A percentile compares a stretch with the other conserved stretches of the same genome.
Conservation (phyloP, 2,797 vertebrate genomes). For the Urophycis tenuis region DNA sequence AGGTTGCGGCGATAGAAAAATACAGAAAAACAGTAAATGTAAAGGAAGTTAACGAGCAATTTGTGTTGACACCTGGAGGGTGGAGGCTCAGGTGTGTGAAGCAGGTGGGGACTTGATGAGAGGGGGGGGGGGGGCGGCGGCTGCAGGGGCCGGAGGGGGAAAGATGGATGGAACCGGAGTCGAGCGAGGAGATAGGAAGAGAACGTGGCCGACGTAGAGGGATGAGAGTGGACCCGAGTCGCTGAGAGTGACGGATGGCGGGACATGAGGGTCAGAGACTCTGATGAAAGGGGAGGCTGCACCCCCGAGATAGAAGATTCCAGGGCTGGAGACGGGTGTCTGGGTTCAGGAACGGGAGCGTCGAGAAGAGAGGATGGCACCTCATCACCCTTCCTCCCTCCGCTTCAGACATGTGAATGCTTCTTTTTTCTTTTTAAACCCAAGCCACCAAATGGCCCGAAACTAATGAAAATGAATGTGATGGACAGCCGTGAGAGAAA, state of each 20-base stretch:
- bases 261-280: slow-evolving; percentile 22
- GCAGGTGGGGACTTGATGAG: not conserved
- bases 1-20: not conserved
- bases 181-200: slow-evolving; percentile 24
- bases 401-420: not conserved
- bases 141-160: not conserved
- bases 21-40: not conserved
- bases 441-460: not conserved
- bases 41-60: not conserved
- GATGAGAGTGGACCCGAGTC: slow-evolving; percentile 11
- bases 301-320: not conserved
- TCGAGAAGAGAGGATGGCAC: no score
- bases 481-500: slow-evolving; percentile 6
- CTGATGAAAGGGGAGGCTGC: no score
- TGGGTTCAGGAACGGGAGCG: not conserved
- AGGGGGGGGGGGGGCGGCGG: not conserved
- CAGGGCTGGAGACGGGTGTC: not conserved
- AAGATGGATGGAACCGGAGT: slow-evolving; percentile 7
- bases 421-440: not conserved
- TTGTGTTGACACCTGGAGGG: not conserved
- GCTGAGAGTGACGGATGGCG: slow-evolving; percentile 26
- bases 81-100: not conserved
- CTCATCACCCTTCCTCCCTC: no score
- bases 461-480: not conserved
- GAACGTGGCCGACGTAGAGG: slow-evolving; percentile 8